phyloP scores from a whole-genome alignment of 2,113 vertebrate genomes.

The Benitochromis conjunctus region DNA sequence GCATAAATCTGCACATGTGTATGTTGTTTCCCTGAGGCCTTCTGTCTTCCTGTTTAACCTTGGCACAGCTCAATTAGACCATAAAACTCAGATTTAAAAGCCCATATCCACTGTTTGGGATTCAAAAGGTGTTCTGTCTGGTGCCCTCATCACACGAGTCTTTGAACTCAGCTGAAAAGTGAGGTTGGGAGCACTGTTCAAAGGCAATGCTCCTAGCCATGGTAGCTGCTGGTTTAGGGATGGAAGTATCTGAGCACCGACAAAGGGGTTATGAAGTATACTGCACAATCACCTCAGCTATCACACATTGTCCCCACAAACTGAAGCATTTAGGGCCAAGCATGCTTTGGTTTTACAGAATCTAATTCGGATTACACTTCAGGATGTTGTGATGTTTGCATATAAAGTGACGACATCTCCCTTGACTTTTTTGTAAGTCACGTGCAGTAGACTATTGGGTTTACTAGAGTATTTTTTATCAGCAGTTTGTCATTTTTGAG shows the following conservation, averaged over 20 bases:
- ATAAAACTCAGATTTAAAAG: constrained; percentile 27
- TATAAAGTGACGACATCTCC: background rate
- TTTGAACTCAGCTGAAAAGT: background rate
- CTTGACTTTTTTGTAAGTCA: background rate
- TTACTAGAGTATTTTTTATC: background rate
- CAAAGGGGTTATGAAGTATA: background rate
- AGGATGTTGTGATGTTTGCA: background rate
- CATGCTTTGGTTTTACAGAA: background rate
- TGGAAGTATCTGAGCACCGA: background rate
- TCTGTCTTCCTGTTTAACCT: constrained; percentile 27
- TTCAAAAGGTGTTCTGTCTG: constrained; percentile 7
- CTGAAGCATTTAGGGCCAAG: background rate
- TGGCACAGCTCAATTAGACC: constrained; percentile 41
- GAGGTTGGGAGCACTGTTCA: background rate
- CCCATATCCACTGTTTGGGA: constrained; percentile 10
- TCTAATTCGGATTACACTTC: background rate
- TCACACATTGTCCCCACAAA: background rate
- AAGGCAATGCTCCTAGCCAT: background rate
- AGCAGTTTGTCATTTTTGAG: background rate
- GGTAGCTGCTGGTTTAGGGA: background rate
- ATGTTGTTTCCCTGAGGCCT: constrained; percentile 20
- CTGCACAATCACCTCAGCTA: rapidly evolving
- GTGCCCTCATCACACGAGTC: background rate
- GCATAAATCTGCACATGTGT: constrained; percentile 47
- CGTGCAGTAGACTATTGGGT: background rate